Evolutionary conservation across 2,113 vertebrate species (phyloP).

Genomic region (Prionailurus viverrinus): DNA sequence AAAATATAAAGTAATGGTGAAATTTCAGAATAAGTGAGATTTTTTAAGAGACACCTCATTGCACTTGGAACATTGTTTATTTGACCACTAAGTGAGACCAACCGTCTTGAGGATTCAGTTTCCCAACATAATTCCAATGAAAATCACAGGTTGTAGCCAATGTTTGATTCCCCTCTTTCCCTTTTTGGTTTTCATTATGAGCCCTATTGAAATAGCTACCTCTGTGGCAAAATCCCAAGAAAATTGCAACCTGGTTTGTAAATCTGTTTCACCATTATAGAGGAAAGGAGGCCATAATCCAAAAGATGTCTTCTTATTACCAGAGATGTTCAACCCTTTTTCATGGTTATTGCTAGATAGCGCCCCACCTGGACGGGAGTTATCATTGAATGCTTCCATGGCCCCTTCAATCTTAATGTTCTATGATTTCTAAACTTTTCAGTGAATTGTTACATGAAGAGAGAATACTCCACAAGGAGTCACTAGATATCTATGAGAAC

Average conservation of each 20-base stretch:
- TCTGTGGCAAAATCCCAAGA: neutral
- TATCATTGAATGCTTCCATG: neutral
- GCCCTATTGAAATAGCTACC: neutral
- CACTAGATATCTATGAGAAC: constrained; percentile 86
- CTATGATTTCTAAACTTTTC: neutral
- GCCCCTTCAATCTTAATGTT: neutral
- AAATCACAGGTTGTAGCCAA: neutral
- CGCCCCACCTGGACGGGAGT: neutral
- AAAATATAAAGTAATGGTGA: neutral
- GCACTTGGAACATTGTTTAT: neutral
- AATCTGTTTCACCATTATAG: neutral
- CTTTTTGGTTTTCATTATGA: neutral
- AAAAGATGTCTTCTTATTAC: neutral
- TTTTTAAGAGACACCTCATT: neutral
- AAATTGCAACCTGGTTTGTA: neutral
- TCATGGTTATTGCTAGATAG: neutral
- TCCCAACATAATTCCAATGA: neutral
- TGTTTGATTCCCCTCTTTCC: neutral
- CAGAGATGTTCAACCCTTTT: neutral
- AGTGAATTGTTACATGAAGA: constrained; percentile 65
- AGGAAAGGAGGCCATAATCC: neutral
- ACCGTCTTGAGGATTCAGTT: neutral
- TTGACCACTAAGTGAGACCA: neutral
- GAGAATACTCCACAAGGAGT: constrained; percentile 86
- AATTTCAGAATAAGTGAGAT: neutral